These are phyloP conservation scores for Hylyphantes graminicola DNA, from an alignment of 1,140 invertebrate genomes.

Conservation along the genomic window DNA sequence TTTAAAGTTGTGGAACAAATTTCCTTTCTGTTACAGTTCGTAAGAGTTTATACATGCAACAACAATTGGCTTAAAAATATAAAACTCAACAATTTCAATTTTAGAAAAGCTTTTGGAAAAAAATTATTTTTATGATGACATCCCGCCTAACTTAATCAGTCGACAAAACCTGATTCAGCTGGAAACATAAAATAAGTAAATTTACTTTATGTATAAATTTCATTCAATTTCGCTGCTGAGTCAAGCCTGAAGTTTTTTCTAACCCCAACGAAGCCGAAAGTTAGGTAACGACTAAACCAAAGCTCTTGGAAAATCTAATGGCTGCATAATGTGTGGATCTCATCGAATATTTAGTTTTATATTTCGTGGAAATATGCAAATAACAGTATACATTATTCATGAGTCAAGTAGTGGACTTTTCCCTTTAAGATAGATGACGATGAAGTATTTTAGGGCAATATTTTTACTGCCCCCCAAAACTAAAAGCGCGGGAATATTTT, in stretches of 20 bases:
- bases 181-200: slow-evolving; percentile 9
- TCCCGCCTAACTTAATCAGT: not conserved
- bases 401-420: slow-evolving; percentile 18
- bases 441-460: slow-evolving; percentile 29
- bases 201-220: slow-evolving; percentile 38
- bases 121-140: not conserved
- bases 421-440: slow-evolving; percentile 10
- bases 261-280: not conserved
- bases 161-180: not conserved
- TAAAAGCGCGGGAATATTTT: slow-evolving; percentile 19
- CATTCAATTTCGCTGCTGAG: slow-evolving; percentile 20
- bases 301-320: slow-evolving; percentile 4
- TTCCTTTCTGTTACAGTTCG: too few relatives aligned
- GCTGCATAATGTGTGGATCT: slow-evolving; percentile 28
- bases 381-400: slow-evolving; percentile 47
- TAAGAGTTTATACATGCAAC: too few relatives aligned
- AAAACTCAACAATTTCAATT: too few relatives aligned
- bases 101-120: not conserved
- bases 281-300: slow-evolving; percentile 24
- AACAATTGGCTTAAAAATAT: too few relatives aligned
- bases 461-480: slow-evolving; percentile 14
- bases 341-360: slow-evolving; percentile 47
- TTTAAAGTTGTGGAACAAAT: too few relatives aligned
- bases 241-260: slow-evolving; percentile 8
- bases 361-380: slow-evolving; percentile 54